Evolutionary conservation across 2,113 vertebrate species (phyloP).

Genomic region (Nothobranchius furzeri): DNA sequence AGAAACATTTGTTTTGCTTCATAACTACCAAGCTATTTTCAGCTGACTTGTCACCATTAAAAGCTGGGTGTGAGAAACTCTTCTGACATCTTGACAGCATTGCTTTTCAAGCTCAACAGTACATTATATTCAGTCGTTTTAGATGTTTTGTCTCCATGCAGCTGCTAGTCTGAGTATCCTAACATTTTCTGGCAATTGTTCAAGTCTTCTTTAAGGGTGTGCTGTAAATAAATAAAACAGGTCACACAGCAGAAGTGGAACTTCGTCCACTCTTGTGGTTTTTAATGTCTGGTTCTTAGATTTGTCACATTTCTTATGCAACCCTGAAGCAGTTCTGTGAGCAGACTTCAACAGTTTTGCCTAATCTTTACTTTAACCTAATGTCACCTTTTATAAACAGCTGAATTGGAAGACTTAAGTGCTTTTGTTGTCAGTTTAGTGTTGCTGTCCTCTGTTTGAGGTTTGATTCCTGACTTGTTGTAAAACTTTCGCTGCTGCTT

Average conservation of each 20-base stretch:
- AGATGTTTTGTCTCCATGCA: neutral
- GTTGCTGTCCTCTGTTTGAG: neutral
- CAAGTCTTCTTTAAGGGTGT: slow-evolving; percentile 10
- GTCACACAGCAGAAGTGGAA: slow-evolving; percentile 20
- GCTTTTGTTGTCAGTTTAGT: neutral
- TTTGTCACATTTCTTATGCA: neutral
- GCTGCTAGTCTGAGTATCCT: neutral
- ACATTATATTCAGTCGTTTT: slow-evolving; percentile 12
- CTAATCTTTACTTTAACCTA: neutral
- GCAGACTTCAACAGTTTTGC: neutral
- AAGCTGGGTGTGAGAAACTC: neutral
- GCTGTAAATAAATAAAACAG: neutral
- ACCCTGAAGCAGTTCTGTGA: neutral
- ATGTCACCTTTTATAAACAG: neutral
- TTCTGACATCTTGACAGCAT: slow-evolving; percentile 24
- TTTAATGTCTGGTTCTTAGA: neutral
- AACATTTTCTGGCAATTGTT: slow-evolving; percentile 3
- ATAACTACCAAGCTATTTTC: slow-evolving; percentile 32
- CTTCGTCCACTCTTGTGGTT: slow-evolving; percentile 1
- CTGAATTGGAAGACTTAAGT: neutral
- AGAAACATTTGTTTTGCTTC: slow-evolving; percentile 27
- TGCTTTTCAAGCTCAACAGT: neutral
- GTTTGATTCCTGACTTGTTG: neutral
- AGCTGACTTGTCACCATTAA: slow-evolving; percentile 19
- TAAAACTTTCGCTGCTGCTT: neutral